Evolutionary conservation across 1,140 invertebrate genomes (phyloP), one percentile per base, ranked within the genome.

Genomic region (Centruroides vittatus): DNA sequence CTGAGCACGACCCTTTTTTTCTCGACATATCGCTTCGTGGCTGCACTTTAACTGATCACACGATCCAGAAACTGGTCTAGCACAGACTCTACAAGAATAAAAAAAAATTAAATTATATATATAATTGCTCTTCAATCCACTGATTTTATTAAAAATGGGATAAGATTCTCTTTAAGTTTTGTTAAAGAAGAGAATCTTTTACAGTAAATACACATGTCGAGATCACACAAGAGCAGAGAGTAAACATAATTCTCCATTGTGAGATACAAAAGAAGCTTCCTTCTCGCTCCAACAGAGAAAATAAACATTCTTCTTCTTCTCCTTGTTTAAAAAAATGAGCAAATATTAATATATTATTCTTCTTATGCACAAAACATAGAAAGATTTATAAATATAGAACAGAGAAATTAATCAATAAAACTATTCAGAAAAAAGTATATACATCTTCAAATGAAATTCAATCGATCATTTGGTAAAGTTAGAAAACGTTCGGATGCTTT

Each of bases 21-120:
- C 84, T 55, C 84, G 80, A 73, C 90, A 93, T 36, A 82, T 80
- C 1, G 86, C 87, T 1, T 88, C 88, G 71, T 88, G 89, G 71
- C 86, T 84, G 71, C 89, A 92, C 11, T 82, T 81, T 61, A 90
- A 71, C 54, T 89, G 83, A 61, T 79, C 78, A 72, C 88, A 91
- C 48, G 81, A 82, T 13, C 75, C 78, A 7, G 82, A 79, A 46
- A 83, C 78, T 47, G 68, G 47, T 55, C 62, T 55, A 10, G 63
- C 63, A 68, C 53, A 11, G 66, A 68, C 34, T 64, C 65, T 68
- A 35, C 3, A 48, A 57, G 3, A 46, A 12, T 48, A 58, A n/a
- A 41, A 46, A 12, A 3, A 57, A 4, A 3, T 47, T 10, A 0
- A 54, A n/a, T 34, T 12, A 49, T n/a, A 49, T 49, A 9, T 10